Evolutionary conservation across 2,888 invertebrate genomes (phyloP), one percentile per base, ranked within the genome.

Genomic region (Athalia circularis): DNA sequence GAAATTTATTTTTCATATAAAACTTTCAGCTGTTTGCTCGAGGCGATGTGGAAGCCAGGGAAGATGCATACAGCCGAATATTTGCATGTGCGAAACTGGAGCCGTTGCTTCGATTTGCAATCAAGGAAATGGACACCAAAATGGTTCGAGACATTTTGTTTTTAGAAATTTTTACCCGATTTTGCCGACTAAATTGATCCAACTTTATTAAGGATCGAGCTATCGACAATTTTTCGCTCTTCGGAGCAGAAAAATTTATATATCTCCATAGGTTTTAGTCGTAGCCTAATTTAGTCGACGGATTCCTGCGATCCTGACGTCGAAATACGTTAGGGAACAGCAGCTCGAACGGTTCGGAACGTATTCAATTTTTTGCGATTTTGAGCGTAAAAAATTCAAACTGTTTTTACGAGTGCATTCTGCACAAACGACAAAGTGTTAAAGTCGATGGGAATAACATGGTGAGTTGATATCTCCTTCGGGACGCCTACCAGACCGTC

Each of bases 21-120:
- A 29, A 29, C 29, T 48, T 89, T 45, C 90, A 96, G 96, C 96
- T 15, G 91, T 96, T 79, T 96, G 96, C 87, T 92, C 93, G 47
- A 92, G 94, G 85, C 92, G 94, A 83, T 96, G 97, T 90, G 94
- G 94, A 8, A 90, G 92, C 11, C 92, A 93, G 48, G 95, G 96
- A 77, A 91, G 93, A 75, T 97, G 97, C 87, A 93, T 96, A 83
- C 94, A 95, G 83, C 97, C 96, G 45, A 96, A 96, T 90, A 92
- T 95, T 86, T 97, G 96, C 88, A 92, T 95, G 47, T 97, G 97
- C 88, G 93, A 95, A 6, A 94, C 94, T 74, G 95, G 95, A 29
- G 90, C 92, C n/a, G 93, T 94, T 83, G 92, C 94, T 50, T 91
- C 94, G 0, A 91, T 92, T 5, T 95, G 95, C 85, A 91, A 88